Base-by-base conservation (phyloP, 1,140 invertebrate genomes). In the Psix sp. region DNA sequence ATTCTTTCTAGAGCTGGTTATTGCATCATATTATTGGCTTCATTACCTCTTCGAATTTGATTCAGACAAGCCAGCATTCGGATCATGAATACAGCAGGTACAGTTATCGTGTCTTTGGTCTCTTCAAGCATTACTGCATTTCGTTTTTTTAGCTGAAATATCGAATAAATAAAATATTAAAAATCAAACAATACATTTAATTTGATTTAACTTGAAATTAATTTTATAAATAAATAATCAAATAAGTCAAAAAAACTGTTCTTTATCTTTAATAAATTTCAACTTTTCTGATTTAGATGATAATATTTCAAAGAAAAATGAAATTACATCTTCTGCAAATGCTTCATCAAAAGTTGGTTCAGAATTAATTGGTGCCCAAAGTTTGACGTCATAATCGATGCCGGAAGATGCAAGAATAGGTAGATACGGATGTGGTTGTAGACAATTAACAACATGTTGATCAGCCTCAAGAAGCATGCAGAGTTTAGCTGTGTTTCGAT, bases 71-170 rank as follows among this genome's bases (percentile, higher is more conserved):
- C 92, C 76, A 96, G 81, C 90, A 96, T 94, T 72, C 94, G 87
- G 59, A 96, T 94, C 94, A 96, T 95, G 79, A 96, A 95, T 38
- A 92, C 91, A 10, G 95, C 94, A 51, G 95, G 95, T 43, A 96
- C 94, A 24, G 94, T 96, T 71, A 96, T 94, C 0, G 94, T 96
- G 80, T 96, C 94, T 84, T 92, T 91, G 5, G 94, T 95, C 85
- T 96, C 94, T 86, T 95, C 94, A 71, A 96, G 85, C 94, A 97
- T 95, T 16, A 95, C 88, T 62, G 93, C 93, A 87, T 96, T 96
- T 39, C 93, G 88, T 84, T 91, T 89, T 60, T 93, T 92, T n/a
- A 96, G 85, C 94, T 96, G 79, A 46, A 89, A 90, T 70, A 76
- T 40, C 20, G 13, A 42, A 14, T 16, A 29, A 14, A 46, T 40